These are phyloP conservation scores for Sinodicranocentrus sp. DNA, from an alignment of 2,888 invertebrate species.

Conservation along the genomic window DNA sequence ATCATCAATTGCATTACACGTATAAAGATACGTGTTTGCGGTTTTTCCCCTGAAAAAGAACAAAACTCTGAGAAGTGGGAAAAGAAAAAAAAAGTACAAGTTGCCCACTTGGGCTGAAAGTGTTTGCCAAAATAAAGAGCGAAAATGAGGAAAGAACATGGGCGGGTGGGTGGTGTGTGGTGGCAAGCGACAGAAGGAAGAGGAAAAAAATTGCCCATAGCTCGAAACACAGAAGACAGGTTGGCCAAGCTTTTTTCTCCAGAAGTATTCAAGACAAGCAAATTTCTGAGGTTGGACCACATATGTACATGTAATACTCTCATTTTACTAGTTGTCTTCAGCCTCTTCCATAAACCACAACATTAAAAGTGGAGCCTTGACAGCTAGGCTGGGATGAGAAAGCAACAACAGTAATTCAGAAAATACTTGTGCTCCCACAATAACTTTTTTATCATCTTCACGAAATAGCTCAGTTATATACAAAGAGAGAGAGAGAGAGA, in stretches of 20 bases:
- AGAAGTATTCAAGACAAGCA: background rate
- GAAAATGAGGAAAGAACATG: slow-evolving; percentile 56
- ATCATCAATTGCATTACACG: slow-evolving; percentile 35
- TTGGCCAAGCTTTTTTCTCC: background rate
- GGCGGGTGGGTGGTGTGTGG: slow-evolving; percentile 34
- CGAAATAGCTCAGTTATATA: slow-evolving; percentile 30
- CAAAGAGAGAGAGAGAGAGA: background rate
- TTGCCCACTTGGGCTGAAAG: slow-evolving; percentile 25
- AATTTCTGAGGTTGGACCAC: slow-evolving; percentile 37
- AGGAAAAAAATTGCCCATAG: slow-evolving; percentile 48
- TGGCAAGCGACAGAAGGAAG: slow-evolving; percentile 47
- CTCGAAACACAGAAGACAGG: slow-evolving; percentile 18
- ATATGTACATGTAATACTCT: slow-evolving; percentile 25
- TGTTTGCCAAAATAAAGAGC: slow-evolving; percentile 59
- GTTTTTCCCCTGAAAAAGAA: slow-evolving; percentile 17
- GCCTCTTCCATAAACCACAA: slow-evolving; percentile 66
- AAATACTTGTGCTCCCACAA: slow-evolving; percentile 59
- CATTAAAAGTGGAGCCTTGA: slow-evolving; percentile 64
- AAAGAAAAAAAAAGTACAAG: slow-evolving; percentile 12
- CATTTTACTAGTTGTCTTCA: slow-evolving; percentile 46
- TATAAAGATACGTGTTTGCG: slow-evolving; percentile 4
- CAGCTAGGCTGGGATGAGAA: slow-evolving; percentile 63
- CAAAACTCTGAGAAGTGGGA: background rate
- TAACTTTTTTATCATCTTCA: slow-evolving; percentile 70
- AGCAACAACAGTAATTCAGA: slow-evolving; percentile 56